Evolutionary conservation across 2,888 invertebrate species (phyloP), one percentile per base, ranked within the genome.

Genomic region (Ormyrus labotus): DNA sequence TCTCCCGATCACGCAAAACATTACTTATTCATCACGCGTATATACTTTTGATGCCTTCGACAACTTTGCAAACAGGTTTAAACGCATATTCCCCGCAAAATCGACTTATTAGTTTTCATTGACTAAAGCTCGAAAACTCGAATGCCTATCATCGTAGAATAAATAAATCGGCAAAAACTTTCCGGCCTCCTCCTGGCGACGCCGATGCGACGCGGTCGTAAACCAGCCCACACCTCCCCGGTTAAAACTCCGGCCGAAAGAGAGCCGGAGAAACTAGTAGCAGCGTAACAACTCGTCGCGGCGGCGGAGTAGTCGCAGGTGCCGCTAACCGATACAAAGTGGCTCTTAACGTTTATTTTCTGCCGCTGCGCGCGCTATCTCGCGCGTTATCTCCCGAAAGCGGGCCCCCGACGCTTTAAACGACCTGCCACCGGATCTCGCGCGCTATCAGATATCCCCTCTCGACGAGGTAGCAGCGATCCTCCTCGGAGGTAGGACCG

Each of bases 291-390:
- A 19, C 7, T 4, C 47, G 13, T 19, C n/a, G 57, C 13, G 19
- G 9, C 50, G 57, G 45, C 47, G 9, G 63, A 13, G 61, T 4
- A 71, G 81, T 75, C 84, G 83, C 85, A 86, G 85, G 85, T 85
- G 85, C 83, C 83, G 83, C 82, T 83, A 84, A 84, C 83, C 83
- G 84, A 84, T 84, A 84, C 84, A 83, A 85, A 85, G 19, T 84
- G 83, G 82, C 85, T 82, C 81, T 82, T 81, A 81, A 83, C 78
- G 19, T 81, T 84, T 82, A 81, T 83, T 80, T 81, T 81, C 81
- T 72, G 47, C 11, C 69, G 57, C 60, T 53, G 63, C 61, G 8
- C 63, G 19, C 60, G 63, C 48, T 11, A 11, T 53, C n/a, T 19
- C 64, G 50, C 72, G 61, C 50, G 45, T 50, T 57, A 13, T 6